These are phyloP conservation scores for Psephotus haematonotus DNA, from an alignment of 2,113 vertebrate genomes.

Conservation along the genomic window DNA sequence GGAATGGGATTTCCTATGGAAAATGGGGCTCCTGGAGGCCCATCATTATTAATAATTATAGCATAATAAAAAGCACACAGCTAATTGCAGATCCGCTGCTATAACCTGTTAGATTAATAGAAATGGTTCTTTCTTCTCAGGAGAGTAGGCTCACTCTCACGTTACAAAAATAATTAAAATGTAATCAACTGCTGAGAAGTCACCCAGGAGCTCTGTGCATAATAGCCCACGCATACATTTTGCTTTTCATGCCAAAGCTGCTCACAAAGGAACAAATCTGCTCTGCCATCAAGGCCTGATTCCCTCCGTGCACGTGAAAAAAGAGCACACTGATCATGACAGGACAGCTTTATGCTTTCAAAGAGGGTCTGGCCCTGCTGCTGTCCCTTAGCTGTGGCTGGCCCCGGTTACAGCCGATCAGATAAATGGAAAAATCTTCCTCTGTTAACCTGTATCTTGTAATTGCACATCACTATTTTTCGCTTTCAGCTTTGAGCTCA, in stretches of 20 bases:
- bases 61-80: not conserved
- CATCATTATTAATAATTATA: constrained; percentile 12
- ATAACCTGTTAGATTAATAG: constrained; percentile 26
- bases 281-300: not conserved
- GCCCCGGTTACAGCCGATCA: rapidly evolving
- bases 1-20: not conserved
- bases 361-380: not conserved
- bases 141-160: constrained; percentile 1
- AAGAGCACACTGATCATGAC: rapidly evolving
- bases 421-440: not conserved
- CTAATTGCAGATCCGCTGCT: constrained; percentile 22
- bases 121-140: constrained; percentile 8
- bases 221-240: not conserved
- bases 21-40: not conserved
- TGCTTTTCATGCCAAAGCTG: not conserved
- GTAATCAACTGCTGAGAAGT: constrained; percentile 42
- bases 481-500: not conserved
- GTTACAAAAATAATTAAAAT: constrained; percentile 52
- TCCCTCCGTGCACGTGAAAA: rapidly evolving
- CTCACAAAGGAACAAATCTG: not conserved
- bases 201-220: constrained; percentile 2
- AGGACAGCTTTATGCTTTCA: not conserved
- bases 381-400: not conserved
- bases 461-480: not conserved
- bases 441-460: not conserved